Evolutionary conservation across 2,113 vertebrate species (phyloP).

Genomic region (Paedocypris sp.): DNA sequence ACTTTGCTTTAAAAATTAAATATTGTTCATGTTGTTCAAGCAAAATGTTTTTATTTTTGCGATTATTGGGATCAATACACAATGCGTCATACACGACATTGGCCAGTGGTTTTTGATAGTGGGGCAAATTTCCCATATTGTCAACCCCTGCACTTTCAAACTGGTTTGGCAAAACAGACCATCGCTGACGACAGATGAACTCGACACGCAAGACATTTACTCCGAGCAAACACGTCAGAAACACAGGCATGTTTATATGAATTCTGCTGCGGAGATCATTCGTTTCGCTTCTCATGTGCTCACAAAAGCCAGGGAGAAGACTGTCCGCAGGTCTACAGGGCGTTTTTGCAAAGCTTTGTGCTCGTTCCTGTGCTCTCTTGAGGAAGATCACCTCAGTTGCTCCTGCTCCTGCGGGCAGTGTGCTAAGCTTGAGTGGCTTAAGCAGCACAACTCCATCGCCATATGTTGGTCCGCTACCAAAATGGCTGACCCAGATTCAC

Average conservation of each 20-base stretch:
- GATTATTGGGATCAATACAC: too few relatives aligned
- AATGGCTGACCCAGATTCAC: background rate
- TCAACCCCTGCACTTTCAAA: too few relatives aligned
- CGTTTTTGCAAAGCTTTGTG: background rate
- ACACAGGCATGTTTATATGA: background rate
- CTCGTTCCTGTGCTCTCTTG: background rate
- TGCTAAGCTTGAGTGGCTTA: background rate
- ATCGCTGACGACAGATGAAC: background rate
- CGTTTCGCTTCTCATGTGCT: too few relatives aligned
- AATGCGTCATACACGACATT: too few relatives aligned
- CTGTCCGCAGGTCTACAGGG: background rate
- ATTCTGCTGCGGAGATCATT: too few relatives aligned
- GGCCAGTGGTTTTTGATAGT: too few relatives aligned
- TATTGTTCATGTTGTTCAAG: too few relatives aligned
- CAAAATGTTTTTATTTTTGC: too few relatives aligned
- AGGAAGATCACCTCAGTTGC: constrained; percentile 7
- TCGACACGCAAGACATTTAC: background rate
- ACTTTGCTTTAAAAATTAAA: too few relatives aligned
- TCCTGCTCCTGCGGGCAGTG: background rate
- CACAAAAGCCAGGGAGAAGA: too few relatives aligned
- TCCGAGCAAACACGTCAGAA: background rate
- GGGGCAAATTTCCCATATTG: too few relatives aligned
- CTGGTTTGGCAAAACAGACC: background rate
- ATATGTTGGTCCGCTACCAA: background rate
- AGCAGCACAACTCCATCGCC: background rate